A percentile compares a stretch with the other conserved stretches of the same genome.
These are phyloP conservation scores for Genyomyrus donnyi DNA, from an alignment of 2,113 vertebrate species.

Conservation along the genomic window DNA sequence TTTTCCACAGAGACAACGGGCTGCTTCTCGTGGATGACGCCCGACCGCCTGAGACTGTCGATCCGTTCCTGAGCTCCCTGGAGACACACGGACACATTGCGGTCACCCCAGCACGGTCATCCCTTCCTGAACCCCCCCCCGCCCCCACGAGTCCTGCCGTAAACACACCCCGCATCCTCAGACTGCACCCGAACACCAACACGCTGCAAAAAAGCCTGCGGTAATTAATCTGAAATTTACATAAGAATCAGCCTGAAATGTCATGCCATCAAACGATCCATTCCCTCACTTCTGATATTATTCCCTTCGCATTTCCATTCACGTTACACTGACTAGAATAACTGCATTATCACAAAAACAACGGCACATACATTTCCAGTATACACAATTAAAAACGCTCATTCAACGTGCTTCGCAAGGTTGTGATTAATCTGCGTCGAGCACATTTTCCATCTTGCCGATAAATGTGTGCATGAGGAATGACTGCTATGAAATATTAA, in stretches of 20 bases:
- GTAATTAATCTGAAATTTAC: not conserved
- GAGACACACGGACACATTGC: not conserved
- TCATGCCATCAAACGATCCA: not conserved
- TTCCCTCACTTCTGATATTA: not conserved
- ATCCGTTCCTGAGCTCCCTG: conserved; percentile 95
- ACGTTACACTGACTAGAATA: not conserved
- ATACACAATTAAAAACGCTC: not conserved
- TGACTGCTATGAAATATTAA: not conserved
- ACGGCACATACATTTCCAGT: not conserved
- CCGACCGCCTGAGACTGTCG: conserved; percentile 73
- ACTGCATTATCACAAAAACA: not conserved
- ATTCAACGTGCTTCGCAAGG: not conserved
- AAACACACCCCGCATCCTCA: not conserved
- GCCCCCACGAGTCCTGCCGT: not conserved
- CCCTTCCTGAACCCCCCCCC: not conserved
- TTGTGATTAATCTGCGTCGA: not conserved
- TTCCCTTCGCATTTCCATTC: not conserved
- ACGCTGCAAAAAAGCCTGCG: not conserved
- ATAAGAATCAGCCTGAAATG: not conserved
- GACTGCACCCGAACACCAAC: not conserved
- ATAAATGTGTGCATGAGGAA: not conserved
- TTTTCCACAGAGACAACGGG: conserved; percentile 86
- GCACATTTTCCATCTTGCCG: not conserved
- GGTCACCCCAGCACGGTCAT: not conserved
- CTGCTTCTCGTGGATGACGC: conserved; percentile 88